Evolutionary conservation across 1,140 invertebrate species (phyloP).

Genomic region (Conus ventricosus): DNA sequence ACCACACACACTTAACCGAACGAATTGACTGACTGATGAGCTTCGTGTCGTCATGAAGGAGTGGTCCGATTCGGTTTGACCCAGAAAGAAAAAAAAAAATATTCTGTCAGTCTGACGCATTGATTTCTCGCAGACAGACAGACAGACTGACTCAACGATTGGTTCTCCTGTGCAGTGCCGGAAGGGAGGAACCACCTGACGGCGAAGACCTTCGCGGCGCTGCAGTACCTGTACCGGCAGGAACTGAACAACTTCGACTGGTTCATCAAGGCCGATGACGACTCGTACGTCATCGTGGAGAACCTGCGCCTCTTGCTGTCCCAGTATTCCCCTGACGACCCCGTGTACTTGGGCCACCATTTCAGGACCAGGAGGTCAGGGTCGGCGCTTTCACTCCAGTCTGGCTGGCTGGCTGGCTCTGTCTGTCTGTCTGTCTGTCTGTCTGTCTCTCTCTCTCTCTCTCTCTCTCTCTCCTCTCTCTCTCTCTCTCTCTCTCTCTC

Average conservation of each 20-base stretch:
- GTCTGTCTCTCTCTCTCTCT: slow-evolving; percentile 38
- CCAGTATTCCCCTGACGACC: slow-evolving; percentile 48
- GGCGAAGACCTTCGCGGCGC: slow-evolving; percentile 27
- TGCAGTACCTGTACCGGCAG: slow-evolving; percentile 46
- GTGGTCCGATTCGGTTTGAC: no score
- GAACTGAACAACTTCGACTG: slow-evolving; percentile 57
- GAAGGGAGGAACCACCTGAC: slow-evolving; percentile 29
- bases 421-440: slow-evolving; percentile 16
- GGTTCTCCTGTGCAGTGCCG: background rate
- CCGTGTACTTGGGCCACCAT: slow-evolving; percentile 47
- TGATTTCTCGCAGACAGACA: no score
- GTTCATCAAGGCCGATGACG: slow-evolving; percentile 62
- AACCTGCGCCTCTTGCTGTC: slow-evolving; percentile 93
- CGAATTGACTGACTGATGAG: no score
- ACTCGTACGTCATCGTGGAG: slow-evolving; percentile 81
- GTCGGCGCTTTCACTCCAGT: background rate
- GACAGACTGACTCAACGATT: no score
- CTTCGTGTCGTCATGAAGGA: no score
- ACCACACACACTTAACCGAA: no score
- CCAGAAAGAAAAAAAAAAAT: no score
- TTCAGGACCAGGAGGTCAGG: background rate
- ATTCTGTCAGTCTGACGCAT: no score
- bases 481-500: background rate
- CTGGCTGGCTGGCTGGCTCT: background rate
- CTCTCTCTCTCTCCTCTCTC: slow-evolving; percentile 7